A percentile compares a stretch with the other conserved stretches of the same genome.
Conservation (phyloP, 2,888 invertebrate genomes). For the Mesorhabditis sp. region DNA sequence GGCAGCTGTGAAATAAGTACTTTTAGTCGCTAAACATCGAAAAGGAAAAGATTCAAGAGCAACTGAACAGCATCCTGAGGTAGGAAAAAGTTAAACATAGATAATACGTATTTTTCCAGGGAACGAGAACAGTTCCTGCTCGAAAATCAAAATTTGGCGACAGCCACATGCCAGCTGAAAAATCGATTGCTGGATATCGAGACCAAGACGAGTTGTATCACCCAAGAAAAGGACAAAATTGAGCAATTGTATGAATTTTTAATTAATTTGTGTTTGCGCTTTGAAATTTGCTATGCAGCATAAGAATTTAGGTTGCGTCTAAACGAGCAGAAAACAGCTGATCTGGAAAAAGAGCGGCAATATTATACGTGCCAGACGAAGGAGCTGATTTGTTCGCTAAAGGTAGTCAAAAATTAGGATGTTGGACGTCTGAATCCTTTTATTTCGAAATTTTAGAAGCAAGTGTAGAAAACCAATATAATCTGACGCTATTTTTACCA, state of each 20-base stretch:
- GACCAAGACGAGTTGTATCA: conserved; percentile 57
- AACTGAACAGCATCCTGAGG: conserved; percentile 48
- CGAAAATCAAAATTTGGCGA: conserved; percentile 59
- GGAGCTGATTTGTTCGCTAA: conserved; percentile 59
- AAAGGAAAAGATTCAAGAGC: conserved; percentile 57
- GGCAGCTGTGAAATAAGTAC: background rate
- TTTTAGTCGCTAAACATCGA: conserved; percentile 59
- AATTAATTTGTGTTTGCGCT: background rate
- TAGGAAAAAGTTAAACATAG: background rate
- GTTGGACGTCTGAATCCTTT: background rate
- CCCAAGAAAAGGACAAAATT: conserved; percentile 59
- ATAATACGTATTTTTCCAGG: background rate
- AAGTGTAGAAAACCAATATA: background rate
- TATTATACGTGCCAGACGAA: conserved; percentile 60
- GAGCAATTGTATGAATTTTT: conserved; percentile 53
- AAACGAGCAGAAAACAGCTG: conserved; percentile 57
- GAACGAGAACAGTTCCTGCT: conserved; percentile 58
- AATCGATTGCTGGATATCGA: conserved; percentile 58
- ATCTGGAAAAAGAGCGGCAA: conserved; percentile 61
- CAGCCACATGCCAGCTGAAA: conserved; percentile 57
- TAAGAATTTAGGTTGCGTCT: conserved; percentile 54
- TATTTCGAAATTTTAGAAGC: background rate
- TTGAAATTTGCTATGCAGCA: background rate
- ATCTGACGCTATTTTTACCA: background rate
- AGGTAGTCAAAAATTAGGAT: conserved; percentile 41